These are phyloP conservation scores for Aplysia californica DNA, from an alignment of 1,140 invertebrate species.

Conservation along the genomic window DNA sequence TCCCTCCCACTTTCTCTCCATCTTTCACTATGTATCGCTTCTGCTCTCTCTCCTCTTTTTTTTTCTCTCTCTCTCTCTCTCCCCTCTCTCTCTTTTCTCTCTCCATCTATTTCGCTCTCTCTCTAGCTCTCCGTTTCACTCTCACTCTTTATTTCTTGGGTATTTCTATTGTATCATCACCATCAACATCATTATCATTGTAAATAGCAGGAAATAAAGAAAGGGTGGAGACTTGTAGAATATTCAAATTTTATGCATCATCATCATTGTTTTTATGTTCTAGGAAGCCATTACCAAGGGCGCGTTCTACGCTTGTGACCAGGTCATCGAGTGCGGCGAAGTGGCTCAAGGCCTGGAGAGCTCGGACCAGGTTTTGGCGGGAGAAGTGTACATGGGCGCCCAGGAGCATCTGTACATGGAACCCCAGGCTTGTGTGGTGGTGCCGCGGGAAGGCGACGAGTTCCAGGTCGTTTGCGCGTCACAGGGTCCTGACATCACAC, in stretches of 20 bases:
- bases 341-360: conserved; percentile 74
- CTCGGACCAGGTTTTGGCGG: conserved; percentile 68
- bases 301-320: conserved; percentile 62
- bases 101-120: too few species aligned
- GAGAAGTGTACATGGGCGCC: conserved; percentile 84
- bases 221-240: background rate
- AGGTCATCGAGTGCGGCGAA: conserved; percentile 74
- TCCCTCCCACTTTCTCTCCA: too few species aligned
- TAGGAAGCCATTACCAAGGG: conserved; percentile 25
- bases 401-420: conserved; percentile 98
- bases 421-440: conserved; percentile 79
- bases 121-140: too few species aligned
- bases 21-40: too few species aligned
- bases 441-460: conserved; percentile 85
- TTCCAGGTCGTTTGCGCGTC: conserved; percentile 86
- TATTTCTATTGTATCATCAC: background rate
- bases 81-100: too few species aligned
- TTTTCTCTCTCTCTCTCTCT: too few species aligned
- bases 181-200: background rate
- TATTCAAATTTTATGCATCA: conserved; percentile 64
- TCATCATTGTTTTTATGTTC: conserved; percentile 93
- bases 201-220: too few species aligned
- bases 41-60: too few species aligned
- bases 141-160: background rate
- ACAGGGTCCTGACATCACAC: conserved; percentile 83